These are phyloP conservation scores for Pseudoatta argentina DNA, from an alignment of 1,140 invertebrate genomes.

Conservation along the genomic window DNA sequence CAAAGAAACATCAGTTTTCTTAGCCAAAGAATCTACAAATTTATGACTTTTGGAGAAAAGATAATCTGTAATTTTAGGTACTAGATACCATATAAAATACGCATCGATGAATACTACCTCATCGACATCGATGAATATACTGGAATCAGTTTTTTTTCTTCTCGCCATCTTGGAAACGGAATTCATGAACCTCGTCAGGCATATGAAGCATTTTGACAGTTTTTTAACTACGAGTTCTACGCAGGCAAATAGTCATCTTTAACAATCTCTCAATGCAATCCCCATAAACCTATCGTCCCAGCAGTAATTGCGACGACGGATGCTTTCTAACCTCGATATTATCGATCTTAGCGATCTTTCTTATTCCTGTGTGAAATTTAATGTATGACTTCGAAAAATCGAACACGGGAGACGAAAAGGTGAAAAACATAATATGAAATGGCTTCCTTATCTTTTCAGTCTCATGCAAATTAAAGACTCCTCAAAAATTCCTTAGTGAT, in stretches of 20 bases:
- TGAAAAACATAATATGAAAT: background rate
- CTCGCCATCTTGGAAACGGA: background rate
- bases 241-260: slow-evolving; percentile 14
- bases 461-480: background rate
- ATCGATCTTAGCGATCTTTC: background rate
- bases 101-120: background rate
- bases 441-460: background rate
- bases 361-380: background rate
- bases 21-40: background rate
- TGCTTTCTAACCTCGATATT: slow-evolving; percentile 31
- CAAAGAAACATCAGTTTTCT: slow-evolving; percentile 1
- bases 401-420: background rate
- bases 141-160: slow-evolving; percentile 12
- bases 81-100: background rate
- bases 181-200: slow-evolving; percentile 23
- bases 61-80: background rate
- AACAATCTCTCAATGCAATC: slow-evolving; percentile 48
- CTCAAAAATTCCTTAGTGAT: background rate
- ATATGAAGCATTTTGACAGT: slow-evolving; percentile 27
- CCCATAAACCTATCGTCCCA: slow-evolving; percentile 31
- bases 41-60: background rate
- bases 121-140: no score
- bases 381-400: slow-evolving; percentile 26
- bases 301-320: slow-evolving; percentile 6
- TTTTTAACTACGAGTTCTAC: background rate